phyloP scores from a whole-genome alignment of 1,140 invertebrate genomes.

The Habropoda laboriosa region DNA sequence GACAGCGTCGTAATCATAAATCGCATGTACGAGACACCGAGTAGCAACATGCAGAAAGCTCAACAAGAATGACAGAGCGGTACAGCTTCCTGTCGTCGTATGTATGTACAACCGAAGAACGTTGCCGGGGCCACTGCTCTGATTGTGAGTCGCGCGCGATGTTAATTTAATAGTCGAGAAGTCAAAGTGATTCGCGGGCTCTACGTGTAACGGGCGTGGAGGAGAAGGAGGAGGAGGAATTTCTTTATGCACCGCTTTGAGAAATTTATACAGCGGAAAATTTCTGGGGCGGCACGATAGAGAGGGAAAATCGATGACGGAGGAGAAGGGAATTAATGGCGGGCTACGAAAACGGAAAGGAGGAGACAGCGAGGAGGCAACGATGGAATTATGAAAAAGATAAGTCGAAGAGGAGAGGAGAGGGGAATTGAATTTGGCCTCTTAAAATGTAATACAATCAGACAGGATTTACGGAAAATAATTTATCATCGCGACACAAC shows the following conservation, averaged over 20 bases:
- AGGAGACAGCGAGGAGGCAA: not conserved
- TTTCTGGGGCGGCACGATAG: not conserved
- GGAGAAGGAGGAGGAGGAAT: not conserved
- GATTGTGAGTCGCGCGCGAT: not conserved
- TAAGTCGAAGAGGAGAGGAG: too few species aligned
- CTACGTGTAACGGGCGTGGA: not conserved
- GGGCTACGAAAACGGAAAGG: not conserved
- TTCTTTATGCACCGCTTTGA: not conserved
- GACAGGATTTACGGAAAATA: not conserved
- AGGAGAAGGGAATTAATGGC: not conserved
- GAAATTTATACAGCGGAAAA: slow-evolving; percentile 4
- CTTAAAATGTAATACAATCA: not conserved
- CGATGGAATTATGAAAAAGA: not conserved
- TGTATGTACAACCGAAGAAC: too few species aligned
- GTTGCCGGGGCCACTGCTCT: not conserved
- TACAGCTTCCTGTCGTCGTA: not conserved
- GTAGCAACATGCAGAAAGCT: not conserved
- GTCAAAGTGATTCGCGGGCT: slow-evolving; percentile 17
- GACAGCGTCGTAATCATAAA: slow-evolving; percentile 4
- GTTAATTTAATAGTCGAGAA: slow-evolving; percentile 32
- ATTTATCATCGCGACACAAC: not conserved
- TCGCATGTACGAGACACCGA: not conserved
- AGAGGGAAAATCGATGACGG: not conserved
- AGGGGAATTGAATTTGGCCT: not conserved
- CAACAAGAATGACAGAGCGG: not conserved